Evolutionary conservation across 2,888 invertebrate genomes (phyloP).

Genomic region (Eupithecia subfuscata): DNA sequence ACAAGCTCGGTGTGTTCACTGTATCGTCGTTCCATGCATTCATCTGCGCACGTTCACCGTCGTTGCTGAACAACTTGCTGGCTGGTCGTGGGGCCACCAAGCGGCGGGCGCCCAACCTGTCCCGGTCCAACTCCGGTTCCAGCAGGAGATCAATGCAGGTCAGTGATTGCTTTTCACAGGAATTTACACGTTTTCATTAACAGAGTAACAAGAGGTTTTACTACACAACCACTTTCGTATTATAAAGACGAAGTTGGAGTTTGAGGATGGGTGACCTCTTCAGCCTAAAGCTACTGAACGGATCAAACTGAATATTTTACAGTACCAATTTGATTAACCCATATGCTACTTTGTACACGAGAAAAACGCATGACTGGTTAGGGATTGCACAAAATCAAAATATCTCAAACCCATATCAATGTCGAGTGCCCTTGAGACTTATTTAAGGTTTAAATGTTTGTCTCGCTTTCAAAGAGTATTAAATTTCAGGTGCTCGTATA

Average conservation of each 20-base stretch:
- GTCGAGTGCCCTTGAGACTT: constrained; percentile 15
- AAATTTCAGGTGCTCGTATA: background rate
- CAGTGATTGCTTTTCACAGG: constrained; percentile 30
- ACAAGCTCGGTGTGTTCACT: constrained; percentile 98
- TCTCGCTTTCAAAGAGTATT: background rate
- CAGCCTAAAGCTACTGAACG: background rate
- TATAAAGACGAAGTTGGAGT: background rate
- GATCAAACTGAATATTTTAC: background rate
- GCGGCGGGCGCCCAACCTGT: constrained; percentile 94
- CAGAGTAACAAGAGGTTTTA: background rate
- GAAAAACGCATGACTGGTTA: background rate
- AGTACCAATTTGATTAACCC: background rate
- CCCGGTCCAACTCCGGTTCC: constrained; percentile 94
- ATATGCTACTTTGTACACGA: background rate
- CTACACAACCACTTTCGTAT: background rate
- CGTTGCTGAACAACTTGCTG: constrained; percentile 94
- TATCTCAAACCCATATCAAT: constrained; percentile 45
- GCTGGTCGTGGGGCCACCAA: constrained; percentile 96
- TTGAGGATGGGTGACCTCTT: background rate
- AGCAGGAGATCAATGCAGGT: constrained; percentile 94
- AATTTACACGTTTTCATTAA: background rate
- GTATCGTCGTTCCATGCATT: constrained; percentile 99
- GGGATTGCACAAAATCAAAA: constrained; percentile 32
- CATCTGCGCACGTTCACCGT: constrained; percentile 97
- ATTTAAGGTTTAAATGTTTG: background rate